Percentiles rank a stretch among this genome's conserved stretches.
Conservation (phyloP, 1,140 invertebrate genomes). For the Eufriesea mexicana region DNA sequence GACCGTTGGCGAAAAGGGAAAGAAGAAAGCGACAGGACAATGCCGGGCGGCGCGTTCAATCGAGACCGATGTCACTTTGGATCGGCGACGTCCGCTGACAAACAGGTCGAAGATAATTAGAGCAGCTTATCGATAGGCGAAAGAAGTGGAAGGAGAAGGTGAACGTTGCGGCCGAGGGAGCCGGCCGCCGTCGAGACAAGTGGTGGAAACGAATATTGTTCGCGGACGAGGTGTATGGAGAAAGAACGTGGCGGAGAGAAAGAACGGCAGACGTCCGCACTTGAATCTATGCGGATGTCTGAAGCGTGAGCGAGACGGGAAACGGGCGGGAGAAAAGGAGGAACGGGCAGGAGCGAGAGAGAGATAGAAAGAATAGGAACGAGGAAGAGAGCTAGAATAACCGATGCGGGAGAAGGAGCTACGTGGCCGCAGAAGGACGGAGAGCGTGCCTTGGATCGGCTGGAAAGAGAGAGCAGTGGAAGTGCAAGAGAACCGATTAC, state of each 20-base stretch:
- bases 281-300: constrained; percentile 67
- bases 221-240: constrained; percentile 60
- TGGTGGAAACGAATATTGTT: constrained; percentile 68
- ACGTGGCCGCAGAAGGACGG: constrained; percentile 15
- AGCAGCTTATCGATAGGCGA: constrained; percentile 60
- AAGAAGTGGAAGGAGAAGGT: constrained; percentile 50
- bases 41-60: constrained; percentile 39
- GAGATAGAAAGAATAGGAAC: constrained; percentile 15
- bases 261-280: constrained; percentile 59
- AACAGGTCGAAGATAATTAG: constrained; percentile 62
- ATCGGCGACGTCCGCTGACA: constrained; percentile 55
- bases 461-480: constrained; percentile 44
- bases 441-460: not conserved
- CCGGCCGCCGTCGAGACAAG: constrained; percentile 55
- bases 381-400: constrained; percentile 42
- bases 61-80: constrained; percentile 44
- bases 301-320: constrained; percentile 39
- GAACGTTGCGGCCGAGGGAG: constrained; percentile 37
- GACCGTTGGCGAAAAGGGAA: not conserved
- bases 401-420: constrained; percentile 39
- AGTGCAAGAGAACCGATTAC: constrained; percentile 62
- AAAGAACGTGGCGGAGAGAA: constrained; percentile 53
- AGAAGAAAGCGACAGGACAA: not conserved
- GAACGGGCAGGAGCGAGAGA: constrained; percentile 31
- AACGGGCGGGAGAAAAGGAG: constrained; percentile 6